Base-by-base conservation (phyloP, 2,888 invertebrate genomes). In the Ypsolopha scabrella region DNA sequence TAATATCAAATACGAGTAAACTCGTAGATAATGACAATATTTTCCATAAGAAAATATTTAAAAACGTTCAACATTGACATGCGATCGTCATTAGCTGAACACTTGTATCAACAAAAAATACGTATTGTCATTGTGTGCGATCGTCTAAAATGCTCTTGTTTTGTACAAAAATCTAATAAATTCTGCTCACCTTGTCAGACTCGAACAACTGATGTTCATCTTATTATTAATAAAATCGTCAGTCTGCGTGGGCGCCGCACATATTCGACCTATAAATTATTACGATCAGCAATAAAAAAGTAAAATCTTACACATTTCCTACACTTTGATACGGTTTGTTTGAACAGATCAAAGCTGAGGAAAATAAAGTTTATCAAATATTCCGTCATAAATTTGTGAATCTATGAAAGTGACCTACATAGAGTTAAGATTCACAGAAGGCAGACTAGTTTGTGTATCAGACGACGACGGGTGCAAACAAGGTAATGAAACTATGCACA, bases 241-340 rank as follows among this genome's bases (percentile, higher is more conserved):
- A 63, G 56, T 55, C 56, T 66, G 80, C 81, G 86, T 82, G 72
- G 83, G 81, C 74, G 79, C 76, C 74, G 79, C 76, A 70, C 55
- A 62, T 62, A 61, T 73, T 76, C 70, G 69, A 68, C 68, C 76
- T 71, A 77, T 83, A 83, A 83, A 86, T 85, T 80, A 80, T 75
- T 75, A 68, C 70, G 69, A 72, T 67, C 69, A 66, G 67, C 71
- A 66, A 74, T 81, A 85, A 86, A 86, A 85, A 86, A 79, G 53
- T 57, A 54, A 53, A 75, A 75, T 75, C 75, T 74, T 79, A 81
- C 77, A 81, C 79, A 73, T 80, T 80, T 82, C 80, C 77, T 77
- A 81, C 77, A 75, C 80, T 83, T 82, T 83, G 79, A 80, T 78
- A 81, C 72, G 72, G 76, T 72, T 76, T 75, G 80, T 82, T 80